phyloP scores from a whole-genome alignment of 1,140 invertebrate species.

The Drosophila pallidifrons region DNA sequence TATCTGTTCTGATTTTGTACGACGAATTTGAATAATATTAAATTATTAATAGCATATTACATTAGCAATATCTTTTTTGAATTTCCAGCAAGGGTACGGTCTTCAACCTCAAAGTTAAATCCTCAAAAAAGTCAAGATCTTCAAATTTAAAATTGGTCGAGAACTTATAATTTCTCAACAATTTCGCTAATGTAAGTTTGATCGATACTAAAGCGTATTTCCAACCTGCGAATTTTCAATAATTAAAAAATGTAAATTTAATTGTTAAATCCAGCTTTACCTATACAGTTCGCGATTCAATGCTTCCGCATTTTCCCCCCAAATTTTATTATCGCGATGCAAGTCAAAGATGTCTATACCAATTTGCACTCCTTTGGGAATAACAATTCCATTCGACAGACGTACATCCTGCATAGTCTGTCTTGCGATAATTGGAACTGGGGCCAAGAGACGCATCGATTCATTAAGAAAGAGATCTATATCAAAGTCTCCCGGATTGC shows the following conservation, averaged over 20 bases:
- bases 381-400: conserved; percentile 60
- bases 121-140: conserved; percentile 72
- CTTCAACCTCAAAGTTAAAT: conserved; percentile 73
- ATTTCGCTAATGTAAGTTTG: conserved; percentile 70
- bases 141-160: conserved; percentile 69
- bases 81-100: conserved; percentile 56
- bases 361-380: conserved; percentile 67
- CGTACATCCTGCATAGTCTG: conserved; percentile 62
- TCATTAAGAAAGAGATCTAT: conserved; percentile 89
- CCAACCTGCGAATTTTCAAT: conserved; percentile 61
- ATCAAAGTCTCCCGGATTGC: conserved; percentile 79
- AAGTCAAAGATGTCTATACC: conserved; percentile 67
- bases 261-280: conserved; percentile 29
- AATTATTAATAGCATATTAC: not conserved
- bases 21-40: too few relatives aligned
- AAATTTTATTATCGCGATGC: conserved; percentile 70
- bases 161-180: conserved; percentile 72
- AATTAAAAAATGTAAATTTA: not conserved
- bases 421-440: conserved; percentile 69
- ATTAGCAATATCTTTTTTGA: conserved; percentile 30
- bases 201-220: conserved; percentile 72
- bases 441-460: conserved; percentile 85
- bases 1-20: too few relatives aligned
- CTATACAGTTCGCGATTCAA: conserved; percentile 84
- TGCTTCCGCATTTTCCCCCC: conserved; percentile 69